These are phyloP conservation scores for Syrrhaptes paradoxus DNA, from an alignment of 2,113 vertebrate genomes.

Conservation along the genomic window DNA sequence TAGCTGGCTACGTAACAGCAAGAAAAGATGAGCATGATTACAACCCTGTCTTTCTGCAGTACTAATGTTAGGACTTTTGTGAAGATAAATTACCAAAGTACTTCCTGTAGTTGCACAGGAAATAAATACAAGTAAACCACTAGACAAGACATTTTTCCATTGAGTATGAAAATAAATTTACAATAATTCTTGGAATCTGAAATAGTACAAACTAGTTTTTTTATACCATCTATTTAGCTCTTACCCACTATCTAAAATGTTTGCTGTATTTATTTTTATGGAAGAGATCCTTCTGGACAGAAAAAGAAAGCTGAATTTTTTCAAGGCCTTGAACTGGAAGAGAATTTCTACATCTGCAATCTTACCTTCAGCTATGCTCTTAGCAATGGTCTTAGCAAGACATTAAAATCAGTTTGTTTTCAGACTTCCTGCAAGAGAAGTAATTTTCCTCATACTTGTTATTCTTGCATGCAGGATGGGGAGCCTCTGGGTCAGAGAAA, in stretches of 20 bases:
- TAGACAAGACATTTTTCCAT: background rate
- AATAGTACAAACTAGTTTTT: background rate
- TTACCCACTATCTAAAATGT: background rate
- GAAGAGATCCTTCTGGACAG: background rate
- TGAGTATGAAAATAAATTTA: background rate
- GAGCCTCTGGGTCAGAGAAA: background rate
- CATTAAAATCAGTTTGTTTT: background rate
- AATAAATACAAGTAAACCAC: background rate
- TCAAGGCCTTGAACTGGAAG: background rate
- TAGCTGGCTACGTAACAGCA: background rate
- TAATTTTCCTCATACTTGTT: background rate
- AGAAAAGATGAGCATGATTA: background rate
- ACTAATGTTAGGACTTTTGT: background rate
- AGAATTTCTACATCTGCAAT: background rate
- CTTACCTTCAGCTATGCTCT: background rate
- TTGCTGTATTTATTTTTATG: background rate
- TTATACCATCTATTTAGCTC: background rate
- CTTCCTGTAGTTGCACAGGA: background rate
- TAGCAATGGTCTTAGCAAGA: background rate
- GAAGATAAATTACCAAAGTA: background rate
- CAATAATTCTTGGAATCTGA: background rate
- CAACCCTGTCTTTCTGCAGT: background rate
- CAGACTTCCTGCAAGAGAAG: background rate
- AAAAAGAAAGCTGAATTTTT: background rate
- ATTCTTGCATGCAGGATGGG: background rate